Conservation (phyloP, 2,797 vertebrate species). For the Channa striata region DNA sequence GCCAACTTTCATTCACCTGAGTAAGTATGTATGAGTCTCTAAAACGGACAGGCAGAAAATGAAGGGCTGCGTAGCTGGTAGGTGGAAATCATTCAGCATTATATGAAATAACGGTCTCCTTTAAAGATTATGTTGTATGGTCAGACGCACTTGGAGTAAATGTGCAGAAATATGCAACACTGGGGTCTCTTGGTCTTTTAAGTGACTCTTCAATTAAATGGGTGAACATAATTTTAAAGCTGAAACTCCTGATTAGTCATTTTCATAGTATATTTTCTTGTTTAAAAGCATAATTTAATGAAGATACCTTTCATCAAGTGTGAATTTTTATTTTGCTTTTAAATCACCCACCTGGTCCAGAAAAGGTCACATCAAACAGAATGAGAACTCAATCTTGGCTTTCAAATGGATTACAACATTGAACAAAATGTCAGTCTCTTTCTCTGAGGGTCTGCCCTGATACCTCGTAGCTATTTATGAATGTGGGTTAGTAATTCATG, state of each 20-base stretch:
- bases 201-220: neutral
- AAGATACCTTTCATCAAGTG: neutral
- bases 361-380: constrained; percentile 31
- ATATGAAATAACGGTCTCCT: neutral
- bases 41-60: neutral
- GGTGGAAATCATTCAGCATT: neutral
- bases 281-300: neutral
- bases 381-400: neutral
- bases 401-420: constrained; percentile 12
- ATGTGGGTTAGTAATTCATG: constrained; percentile 56
- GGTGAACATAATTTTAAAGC: neutral
- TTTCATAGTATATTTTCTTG: neutral
- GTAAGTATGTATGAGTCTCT: neutral
- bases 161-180: neutral
- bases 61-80: neutral
- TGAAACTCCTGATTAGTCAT: neutral
- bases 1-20: neutral
- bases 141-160: neutral
- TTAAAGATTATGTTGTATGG: neutral
- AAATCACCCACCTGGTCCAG: neutral
- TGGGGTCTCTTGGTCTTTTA: neutral
- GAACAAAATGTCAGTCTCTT: constrained; percentile 10
- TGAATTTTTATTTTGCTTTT: neutral
- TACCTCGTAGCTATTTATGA: constrained; percentile 59
- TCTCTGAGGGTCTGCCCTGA: constrained; percentile 35